Percentiles rank a stretch among this genome's conserved stretches.
phyloP scores from a whole-genome alignment of 2,113 vertebrate species.

The Motacilla alba region DNA sequence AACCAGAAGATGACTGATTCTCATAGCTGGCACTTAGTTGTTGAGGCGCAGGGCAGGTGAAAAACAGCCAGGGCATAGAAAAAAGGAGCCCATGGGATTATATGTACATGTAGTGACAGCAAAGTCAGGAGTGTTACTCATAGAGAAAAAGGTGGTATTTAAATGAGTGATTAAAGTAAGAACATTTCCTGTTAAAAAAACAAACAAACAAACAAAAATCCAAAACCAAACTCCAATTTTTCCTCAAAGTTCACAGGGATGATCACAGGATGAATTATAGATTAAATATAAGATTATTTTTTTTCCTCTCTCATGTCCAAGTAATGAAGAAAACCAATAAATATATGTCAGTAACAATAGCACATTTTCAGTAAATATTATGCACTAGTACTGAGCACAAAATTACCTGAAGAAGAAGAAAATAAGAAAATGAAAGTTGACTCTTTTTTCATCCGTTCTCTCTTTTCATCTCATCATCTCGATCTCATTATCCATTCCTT shows the following conservation, averaged over 20 bases:
- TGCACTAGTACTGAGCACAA: not conserved
- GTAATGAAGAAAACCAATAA: not conserved
- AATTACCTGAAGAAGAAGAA: not conserved
- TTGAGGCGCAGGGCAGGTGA: not conserved
- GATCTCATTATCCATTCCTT: not conserved
- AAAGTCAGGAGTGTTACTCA: not conserved
- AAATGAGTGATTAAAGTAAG: not conserved
- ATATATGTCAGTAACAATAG: not conserved
- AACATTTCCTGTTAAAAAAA: not conserved
- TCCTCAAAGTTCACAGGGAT: not conserved
- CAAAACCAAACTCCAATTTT: not conserved
- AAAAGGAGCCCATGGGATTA: not conserved
- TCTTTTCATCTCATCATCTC: not conserved
- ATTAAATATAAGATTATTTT: not conserved
- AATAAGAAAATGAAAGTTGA: not conserved
- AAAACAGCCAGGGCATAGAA: not conserved
- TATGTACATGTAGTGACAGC: not conserved
- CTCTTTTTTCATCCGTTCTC: not conserved
- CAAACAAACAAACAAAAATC: no score
- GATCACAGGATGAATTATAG: not conserved
- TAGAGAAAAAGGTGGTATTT: not conserved
- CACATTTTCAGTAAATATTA: not conserved
- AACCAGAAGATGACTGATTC: not conserved
- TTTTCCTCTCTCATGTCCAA: not conserved
- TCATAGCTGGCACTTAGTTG: not conserved